Evolutionary conservation across 2,113 vertebrate genomes (phyloP).

Genomic region (Zingel zingel): DNA sequence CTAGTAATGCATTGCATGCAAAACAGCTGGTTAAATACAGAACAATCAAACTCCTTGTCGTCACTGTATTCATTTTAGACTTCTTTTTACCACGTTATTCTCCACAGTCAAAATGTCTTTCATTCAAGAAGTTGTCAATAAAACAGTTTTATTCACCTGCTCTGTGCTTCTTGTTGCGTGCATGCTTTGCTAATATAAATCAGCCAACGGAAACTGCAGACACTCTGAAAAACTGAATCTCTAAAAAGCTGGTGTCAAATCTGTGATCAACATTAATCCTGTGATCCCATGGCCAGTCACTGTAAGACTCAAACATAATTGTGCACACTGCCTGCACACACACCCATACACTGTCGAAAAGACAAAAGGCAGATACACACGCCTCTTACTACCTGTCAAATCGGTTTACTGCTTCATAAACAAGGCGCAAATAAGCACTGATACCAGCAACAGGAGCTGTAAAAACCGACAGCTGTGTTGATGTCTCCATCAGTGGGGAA

Average conservation of each 20-base stretch:
- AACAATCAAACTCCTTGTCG: not conserved
- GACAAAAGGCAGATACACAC: constrained; percentile 5
- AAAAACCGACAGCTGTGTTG: constrained; percentile 54
- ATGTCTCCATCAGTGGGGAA: constrained; percentile 52
- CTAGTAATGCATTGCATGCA: not conserved
- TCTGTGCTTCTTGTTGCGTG: not conserved
- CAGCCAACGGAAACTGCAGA: not conserved
- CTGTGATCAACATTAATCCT: constrained; percentile 45
- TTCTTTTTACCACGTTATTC: not conserved
- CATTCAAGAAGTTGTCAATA: not conserved
- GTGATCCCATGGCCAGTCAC: constrained; percentile 11
- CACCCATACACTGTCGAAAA: not conserved
- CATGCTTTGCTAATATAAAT: not conserved
- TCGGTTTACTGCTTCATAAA: constrained; percentile 60
- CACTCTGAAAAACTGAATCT: not conserved
- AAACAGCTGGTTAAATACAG: constrained; percentile 1
- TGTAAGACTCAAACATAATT: constrained; percentile 42
- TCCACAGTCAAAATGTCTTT: not conserved
- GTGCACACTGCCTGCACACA: not conserved
- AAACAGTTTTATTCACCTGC: not conserved
- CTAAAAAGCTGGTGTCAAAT: constrained; percentile 18
- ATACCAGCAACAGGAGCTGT: constrained; percentile 48
- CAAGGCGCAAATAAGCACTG: constrained; percentile 51
- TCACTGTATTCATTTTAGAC: not conserved
- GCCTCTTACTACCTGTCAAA: constrained; percentile 40